phyloP scores from a whole-genome alignment of 2,888 invertebrate genomes.

The Perizoma flavofasciatum region DNA sequence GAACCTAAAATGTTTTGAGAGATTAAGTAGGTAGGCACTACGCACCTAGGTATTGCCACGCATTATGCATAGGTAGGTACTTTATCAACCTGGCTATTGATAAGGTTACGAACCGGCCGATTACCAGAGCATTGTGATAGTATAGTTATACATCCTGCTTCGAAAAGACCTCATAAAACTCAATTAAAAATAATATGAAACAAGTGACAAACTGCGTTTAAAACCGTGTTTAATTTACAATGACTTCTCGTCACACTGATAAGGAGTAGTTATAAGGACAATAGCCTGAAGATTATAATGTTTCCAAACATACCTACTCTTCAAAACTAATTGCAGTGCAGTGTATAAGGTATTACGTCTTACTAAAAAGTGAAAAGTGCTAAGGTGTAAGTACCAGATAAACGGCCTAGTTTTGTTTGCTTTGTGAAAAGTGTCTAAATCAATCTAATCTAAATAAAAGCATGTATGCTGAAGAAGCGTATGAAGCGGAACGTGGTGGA shows the following conservation, averaged over 20 bases:
- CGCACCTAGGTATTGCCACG: background rate
- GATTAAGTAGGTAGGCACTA: constrained; percentile 15
- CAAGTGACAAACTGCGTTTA: constrained; percentile 2
- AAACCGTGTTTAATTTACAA: constrained; percentile 17
- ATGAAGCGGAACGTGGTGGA: constrained; percentile 61
- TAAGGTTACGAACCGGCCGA: constrained; percentile 26
- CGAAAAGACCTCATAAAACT: constrained; percentile 6
- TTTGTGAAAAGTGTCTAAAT: background rate
- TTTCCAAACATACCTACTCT: constrained; percentile 6
- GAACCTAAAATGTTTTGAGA: constrained; percentile 6
- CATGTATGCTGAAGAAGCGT: constrained; percentile 68
- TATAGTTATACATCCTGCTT: constrained; percentile 23
- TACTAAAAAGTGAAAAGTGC: constrained; percentile 3
- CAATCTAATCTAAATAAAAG: background rate
- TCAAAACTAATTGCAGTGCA: constrained; percentile 25
- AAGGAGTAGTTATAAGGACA: constrained; percentile 37
- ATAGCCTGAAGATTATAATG: constrained; percentile 32
- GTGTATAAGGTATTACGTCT: constrained; percentile 2
- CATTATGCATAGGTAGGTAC: constrained; percentile 24
- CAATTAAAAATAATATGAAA: constrained; percentile 3
- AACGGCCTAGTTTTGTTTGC: background rate
- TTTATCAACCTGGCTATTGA: constrained; percentile 34
- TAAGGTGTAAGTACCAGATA: too few species aligned
- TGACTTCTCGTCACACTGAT: constrained; percentile 22
- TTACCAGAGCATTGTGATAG: constrained; percentile 29